Conservation (phyloP, 2,113 vertebrate genomes). For the Labeo catla region DNA sequence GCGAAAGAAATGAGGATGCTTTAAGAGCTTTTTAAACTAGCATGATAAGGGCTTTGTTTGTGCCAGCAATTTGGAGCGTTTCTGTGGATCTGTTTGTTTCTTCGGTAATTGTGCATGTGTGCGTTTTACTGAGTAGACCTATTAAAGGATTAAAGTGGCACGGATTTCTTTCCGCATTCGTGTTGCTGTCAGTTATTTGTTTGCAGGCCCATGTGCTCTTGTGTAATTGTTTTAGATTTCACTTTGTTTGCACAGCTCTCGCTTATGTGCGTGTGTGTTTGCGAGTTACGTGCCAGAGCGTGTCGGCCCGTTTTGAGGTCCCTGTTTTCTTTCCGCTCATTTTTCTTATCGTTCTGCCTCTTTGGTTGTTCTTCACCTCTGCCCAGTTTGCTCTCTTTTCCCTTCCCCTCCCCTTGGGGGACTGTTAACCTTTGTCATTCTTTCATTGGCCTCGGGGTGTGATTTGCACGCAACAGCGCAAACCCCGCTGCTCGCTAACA, state of each 20-base stretch:
- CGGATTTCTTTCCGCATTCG: slow-evolving; percentile 14
- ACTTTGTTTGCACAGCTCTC: slow-evolving; percentile 9
- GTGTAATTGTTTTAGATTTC: slow-evolving; percentile 28
- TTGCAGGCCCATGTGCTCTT: not conserved
- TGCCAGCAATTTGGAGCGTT: slow-evolving; percentile 26
- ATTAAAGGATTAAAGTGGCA: slow-evolving; percentile 41
- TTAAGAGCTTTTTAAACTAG: slow-evolving; percentile 47
- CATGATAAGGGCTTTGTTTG: slow-evolving; percentile 37
- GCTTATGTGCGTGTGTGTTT: not conserved
- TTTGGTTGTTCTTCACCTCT: slow-evolving; percentile 68
- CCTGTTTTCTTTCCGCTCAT: slow-evolving; percentile 9
- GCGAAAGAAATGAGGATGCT: slow-evolving; percentile 37
- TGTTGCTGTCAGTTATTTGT: slow-evolving; percentile 12
- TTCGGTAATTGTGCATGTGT: slow-evolving; percentile 28
- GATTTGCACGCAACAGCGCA: slow-evolving; percentile 59
- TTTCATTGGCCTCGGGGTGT: slow-evolving; percentile 60
- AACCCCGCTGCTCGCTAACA: slow-evolving; percentile 40
- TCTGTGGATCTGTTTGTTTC: slow-evolving; percentile 39
- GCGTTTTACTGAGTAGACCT: slow-evolving; percentile 26
- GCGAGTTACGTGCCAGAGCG: slow-evolving; percentile 33
- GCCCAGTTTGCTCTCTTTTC: slow-evolving; percentile 68
- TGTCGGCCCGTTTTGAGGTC: not conserved
- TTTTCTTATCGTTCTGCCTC: slow-evolving; percentile 68
- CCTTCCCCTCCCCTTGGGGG: slow-evolving; percentile 61
- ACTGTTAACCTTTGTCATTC: slow-evolving; percentile 71